Conservation (phyloP, 2,888 invertebrate species). For the Apantesis nais region DNA sequence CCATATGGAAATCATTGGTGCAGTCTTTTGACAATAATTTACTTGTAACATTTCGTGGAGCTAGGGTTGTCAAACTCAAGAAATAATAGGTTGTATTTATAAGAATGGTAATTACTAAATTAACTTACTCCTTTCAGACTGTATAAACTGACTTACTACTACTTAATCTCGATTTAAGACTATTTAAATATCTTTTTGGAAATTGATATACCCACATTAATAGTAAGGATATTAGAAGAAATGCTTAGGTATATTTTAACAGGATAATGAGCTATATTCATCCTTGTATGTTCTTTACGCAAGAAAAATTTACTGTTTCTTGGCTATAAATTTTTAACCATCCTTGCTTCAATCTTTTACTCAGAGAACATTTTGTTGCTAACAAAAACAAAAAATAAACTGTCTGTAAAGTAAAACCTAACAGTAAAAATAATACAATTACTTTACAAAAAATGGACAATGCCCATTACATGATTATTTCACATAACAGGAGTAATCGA, state of each 20-base stretch:
- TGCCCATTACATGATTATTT: constrained; percentile 53
- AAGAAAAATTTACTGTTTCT: background rate
- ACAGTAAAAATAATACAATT: constrained; percentile 36
- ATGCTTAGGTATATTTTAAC: no score
- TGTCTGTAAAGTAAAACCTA: constrained; percentile 3
- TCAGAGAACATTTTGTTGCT: background rate
- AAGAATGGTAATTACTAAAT: background rate
- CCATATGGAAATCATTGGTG: constrained; percentile 10
- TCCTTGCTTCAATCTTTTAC: background rate
- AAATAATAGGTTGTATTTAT: background rate
- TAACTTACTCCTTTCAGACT: no score
- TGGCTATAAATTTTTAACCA: background rate
- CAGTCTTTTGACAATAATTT: constrained; percentile 14
- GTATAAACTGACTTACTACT: no score
- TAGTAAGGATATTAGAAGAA: no score
- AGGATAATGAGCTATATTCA: no score
- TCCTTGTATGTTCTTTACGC: background rate
- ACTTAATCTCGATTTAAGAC: no score
- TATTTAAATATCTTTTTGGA: no score
- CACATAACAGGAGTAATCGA: constrained; percentile 59
- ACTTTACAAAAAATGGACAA: constrained; percentile 49
- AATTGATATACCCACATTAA: no score
- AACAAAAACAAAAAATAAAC: background rate
- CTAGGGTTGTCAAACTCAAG: background rate
- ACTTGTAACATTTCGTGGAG: background rate